Conservation (phyloP, 2,113 vertebrate genomes). For the Toxotes chatareus region DNA sequence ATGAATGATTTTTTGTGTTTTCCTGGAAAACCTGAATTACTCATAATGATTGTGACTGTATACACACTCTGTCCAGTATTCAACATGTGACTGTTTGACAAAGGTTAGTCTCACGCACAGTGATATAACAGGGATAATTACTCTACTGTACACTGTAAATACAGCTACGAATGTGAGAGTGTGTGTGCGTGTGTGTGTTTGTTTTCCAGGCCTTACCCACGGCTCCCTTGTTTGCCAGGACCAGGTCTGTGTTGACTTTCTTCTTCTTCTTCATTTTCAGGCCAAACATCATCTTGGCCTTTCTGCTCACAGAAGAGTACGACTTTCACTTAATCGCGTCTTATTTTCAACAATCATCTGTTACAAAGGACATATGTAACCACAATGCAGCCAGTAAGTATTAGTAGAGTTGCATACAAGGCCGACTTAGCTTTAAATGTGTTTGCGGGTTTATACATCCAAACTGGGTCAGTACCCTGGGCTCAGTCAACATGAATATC, state of each 20-base stretch:
- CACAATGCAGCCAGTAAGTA: neutral
- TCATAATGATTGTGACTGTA: neutral
- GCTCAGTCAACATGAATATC: neutral
- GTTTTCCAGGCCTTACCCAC: constrained; percentile 86
- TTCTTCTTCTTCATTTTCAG: constrained; percentile 89
- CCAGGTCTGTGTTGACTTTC: constrained; percentile 84
- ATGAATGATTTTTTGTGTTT: neutral
- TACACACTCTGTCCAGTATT: neutral
- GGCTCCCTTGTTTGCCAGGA: constrained; percentile 88
- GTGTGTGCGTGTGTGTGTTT: constrained; percentile 66
- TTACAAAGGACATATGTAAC: neutral
- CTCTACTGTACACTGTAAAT: neutral
- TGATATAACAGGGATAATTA: constrained; percentile 1
- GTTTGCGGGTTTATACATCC: neutral
- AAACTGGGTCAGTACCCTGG: no score
- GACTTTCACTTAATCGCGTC: neutral
- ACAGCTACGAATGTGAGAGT: constrained; percentile 10
- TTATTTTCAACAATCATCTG: neutral
- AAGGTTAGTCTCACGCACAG: constrained; percentile 30
- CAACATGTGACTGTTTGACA: constrained; percentile 61
- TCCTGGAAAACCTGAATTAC: constrained; percentile 2
- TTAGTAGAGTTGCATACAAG: neutral
- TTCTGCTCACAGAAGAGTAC: constrained; percentile 53
- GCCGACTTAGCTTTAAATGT: neutral
- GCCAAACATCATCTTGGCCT: constrained; percentile 87